These are phyloP conservation scores for Lasioglossum pauxillum DNA, from an alignment of 2,888 invertebrate genomes.

Conservation along the genomic window DNA sequence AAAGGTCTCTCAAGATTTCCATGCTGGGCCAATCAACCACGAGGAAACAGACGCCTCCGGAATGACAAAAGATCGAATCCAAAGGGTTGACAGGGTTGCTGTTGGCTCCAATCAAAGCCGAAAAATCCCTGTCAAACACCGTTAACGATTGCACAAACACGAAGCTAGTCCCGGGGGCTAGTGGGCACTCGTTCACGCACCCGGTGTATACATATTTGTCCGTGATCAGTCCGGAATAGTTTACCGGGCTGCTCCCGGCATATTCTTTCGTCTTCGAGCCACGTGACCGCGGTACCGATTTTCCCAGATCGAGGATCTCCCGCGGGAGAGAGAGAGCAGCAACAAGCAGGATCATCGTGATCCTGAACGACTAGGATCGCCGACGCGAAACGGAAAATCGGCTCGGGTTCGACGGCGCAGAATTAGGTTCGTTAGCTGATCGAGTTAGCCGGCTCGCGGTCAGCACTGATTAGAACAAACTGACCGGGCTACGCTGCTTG, in stretches of 20 bases:
- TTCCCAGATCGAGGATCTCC: slow-evolving; percentile 18
- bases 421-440: slow-evolving; percentile 83
- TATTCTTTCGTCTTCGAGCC: slow-evolving; percentile 67
- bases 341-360: background rate
- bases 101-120: slow-evolving; percentile 5
- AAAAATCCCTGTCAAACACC: slow-evolving; percentile 12
- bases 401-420: slow-evolving; percentile 76
- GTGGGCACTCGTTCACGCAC: slow-evolving; percentile 28
- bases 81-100: background rate
- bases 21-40: background rate
- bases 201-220: slow-evolving; percentile 54
- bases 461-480: slow-evolving; percentile 84
- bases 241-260: slow-evolving; percentile 40
- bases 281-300: slow-evolving; percentile 70
- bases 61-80: background rate
- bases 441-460: slow-evolving; percentile 81
- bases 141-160: slow-evolving; percentile 10
- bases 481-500: slow-evolving; percentile 82
- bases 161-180: background rate
- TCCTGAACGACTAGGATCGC: background rate
- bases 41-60: background rate
- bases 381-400: slow-evolving; percentile 64
- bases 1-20: background rate
- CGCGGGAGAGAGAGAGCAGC: slow-evolving; percentile 13
- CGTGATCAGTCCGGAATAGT: slow-evolving; percentile 52